Conservation (phyloP, 2,113 vertebrate genomes). For the Notarius quadriscutis region DNA sequence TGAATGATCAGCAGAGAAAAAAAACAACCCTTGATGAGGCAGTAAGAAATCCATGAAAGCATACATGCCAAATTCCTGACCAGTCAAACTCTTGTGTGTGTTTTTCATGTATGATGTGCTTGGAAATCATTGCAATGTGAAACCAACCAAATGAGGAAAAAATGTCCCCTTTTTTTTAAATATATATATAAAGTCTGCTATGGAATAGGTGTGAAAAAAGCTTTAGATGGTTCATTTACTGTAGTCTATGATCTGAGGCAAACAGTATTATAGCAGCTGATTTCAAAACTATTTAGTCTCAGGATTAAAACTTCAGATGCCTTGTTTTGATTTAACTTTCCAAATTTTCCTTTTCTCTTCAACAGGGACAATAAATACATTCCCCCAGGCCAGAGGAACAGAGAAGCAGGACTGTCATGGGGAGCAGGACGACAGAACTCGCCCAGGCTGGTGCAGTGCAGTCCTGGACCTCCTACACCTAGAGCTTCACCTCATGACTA, state of each 20-base stretch:
- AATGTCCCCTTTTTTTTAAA: too few relatives aligned
- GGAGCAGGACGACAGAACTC: slow-evolving; percentile 91
- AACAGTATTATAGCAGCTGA: background rate
- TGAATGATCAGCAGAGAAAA: background rate
- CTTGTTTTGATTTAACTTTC: background rate
- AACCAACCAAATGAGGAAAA: background rate
- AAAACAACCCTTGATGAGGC: background rate
- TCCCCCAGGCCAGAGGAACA: slow-evolving; percentile 93
- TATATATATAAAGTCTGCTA: too few relatives aligned
- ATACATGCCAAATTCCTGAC: background rate
- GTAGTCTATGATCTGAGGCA: background rate
- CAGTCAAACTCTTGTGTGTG: background rate
- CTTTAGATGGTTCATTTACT: background rate
- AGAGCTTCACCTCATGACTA: slow-evolving; percentile 91
- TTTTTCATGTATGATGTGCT: background rate
- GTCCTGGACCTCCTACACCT: slow-evolving; percentile 80
- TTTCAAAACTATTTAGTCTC: background rate
- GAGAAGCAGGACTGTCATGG: slow-evolving; percentile 88
- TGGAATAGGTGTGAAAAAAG: background rate
- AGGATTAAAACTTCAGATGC: background rate
- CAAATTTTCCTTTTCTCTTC: background rate
- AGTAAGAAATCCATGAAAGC: background rate
- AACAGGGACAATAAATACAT: slow-evolving; percentile 95
- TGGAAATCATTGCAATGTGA: background rate
- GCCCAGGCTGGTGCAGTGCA: slow-evolving; percentile 84